Conservation (phyloP, 1,140 invertebrate genomes). For the Lepidotrigona ventralis region DNA sequence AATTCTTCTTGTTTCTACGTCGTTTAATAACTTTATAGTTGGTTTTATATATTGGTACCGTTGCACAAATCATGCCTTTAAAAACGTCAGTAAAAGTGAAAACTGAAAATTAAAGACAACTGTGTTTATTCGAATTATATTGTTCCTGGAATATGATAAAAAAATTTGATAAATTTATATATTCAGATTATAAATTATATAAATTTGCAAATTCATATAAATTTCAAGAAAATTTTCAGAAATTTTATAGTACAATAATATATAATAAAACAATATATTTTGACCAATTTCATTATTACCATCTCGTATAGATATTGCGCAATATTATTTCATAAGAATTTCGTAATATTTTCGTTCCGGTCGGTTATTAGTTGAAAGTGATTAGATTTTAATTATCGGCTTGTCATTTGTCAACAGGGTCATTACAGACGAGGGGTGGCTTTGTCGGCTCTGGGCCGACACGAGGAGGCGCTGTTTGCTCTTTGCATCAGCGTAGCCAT, state of each 20-base stretch:
- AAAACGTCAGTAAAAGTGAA: background rate
- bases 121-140: background rate
- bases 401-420: constrained; percentile 78
- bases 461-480: constrained; percentile 86
- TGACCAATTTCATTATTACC: too few relatives aligned
- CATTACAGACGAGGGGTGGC: constrained; percentile 85
- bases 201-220: too few relatives aligned
- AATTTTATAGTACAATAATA: too few relatives aligned
- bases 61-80: background rate
- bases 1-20: background rate
- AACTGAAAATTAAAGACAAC: background rate
- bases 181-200: too few relatives aligned
- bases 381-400: background rate
- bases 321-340: background rate
- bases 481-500: constrained; percentile 84
- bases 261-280: too few relatives aligned
- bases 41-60: background rate
- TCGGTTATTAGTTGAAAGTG: too few relatives aligned
- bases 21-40: background rate
- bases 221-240: too few relatives aligned
- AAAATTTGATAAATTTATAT: too few relatives aligned
- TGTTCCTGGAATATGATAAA: background rate
- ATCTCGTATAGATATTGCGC: background rate
- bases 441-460: constrained; percentile 82
- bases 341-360: background rate